phyloP scores from a whole-genome alignment of 2,888 invertebrate genomes.

The Liposcelis brunnea region DNA sequence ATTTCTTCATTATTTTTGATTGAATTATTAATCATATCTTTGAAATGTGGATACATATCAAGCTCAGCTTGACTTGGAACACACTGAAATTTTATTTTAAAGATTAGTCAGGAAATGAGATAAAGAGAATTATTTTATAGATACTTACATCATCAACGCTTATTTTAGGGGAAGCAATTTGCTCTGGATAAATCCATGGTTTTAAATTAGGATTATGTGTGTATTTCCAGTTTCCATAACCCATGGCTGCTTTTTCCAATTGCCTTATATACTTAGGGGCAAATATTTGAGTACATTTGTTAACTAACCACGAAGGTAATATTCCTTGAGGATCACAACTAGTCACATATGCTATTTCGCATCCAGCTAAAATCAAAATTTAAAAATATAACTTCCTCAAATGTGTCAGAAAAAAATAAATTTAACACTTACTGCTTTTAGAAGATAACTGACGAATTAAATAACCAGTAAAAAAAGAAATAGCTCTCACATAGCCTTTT shows the following conservation, averaged over 20 bases:
- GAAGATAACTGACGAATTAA: neutral
- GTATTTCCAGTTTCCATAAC: conserved; percentile 70
- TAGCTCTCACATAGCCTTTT: conserved; percentile 58
- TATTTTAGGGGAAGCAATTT: conserved; percentile 55
- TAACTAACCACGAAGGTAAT: conserved; percentile 77
- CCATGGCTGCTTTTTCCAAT: conserved; percentile 62
- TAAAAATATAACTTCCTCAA: conserved; percentile 40
- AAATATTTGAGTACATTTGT: conserved; percentile 68
- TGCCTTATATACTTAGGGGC: conserved; percentile 49
- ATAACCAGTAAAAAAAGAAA: conserved; percentile 40
- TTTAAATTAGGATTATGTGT: conserved; percentile 56
- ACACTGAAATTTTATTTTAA: no score
- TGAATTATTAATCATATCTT: no score
- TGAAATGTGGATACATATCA: no score
- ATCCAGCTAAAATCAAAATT: conserved; percentile 36
- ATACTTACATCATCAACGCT: conserved; percentile 49
- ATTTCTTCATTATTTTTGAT: no score
- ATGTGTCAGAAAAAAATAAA: conserved; percentile 8
- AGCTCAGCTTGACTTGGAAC: no score
- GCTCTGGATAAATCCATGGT: conserved; percentile 80
- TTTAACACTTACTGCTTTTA: neutral
- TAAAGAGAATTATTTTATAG: neutral
- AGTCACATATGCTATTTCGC: conserved; percentile 72
- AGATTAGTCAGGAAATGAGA: no score
- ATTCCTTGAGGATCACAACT: conserved; percentile 80